Evolutionary conservation across 2,113 vertebrate species (phyloP), one percentile per base, ranked within the genome.

Genomic region (Strix uralensis): DNA sequence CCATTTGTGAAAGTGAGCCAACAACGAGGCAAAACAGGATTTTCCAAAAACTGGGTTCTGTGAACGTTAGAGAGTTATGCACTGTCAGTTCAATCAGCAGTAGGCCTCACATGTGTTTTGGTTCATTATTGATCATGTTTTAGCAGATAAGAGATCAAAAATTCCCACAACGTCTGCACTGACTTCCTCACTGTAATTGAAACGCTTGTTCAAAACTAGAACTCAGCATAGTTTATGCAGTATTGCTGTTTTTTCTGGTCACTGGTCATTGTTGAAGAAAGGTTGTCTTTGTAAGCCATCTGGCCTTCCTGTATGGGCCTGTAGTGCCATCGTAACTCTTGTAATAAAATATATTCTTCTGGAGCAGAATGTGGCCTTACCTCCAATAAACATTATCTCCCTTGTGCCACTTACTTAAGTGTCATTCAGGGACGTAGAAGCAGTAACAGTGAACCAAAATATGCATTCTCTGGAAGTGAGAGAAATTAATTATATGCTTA

Each of bases 1-100:
- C 67, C 7, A 19, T 97, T 86, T 58, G 36, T 90, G 82, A 94
- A 83, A 97, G 47, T 36, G 36, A 94, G 44, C 74, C 65, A 81
- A 21, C 51, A 86, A 26, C 0, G 34, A 93, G 82, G 34, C 71
- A 81, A 92, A 81, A 11, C 13, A 81, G 38, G n/a, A 44, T 72
- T 77, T 81, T 90, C 29, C 30, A 63, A n/a, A 80, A 80, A n/a
- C 81, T 47, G 5, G 7, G 2, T 57, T 94, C 46, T 89, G 46
- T 57, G 71, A 69, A 14, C 15, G 4, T 74, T 86, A 89, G 62
- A 44, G 59, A 38, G 40, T 86, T 66, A 61, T 2, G 2, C 4
- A 2, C 32, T 92, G 49, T 49, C 91, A 51, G 4, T 84, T 83
- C 47, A 47, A 6, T 75, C 54, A 54, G 57, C 40, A 52, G 47